Conservation (phyloP, 1,140 invertebrate species). For the Drosophila pseudoananassae region DNA sequence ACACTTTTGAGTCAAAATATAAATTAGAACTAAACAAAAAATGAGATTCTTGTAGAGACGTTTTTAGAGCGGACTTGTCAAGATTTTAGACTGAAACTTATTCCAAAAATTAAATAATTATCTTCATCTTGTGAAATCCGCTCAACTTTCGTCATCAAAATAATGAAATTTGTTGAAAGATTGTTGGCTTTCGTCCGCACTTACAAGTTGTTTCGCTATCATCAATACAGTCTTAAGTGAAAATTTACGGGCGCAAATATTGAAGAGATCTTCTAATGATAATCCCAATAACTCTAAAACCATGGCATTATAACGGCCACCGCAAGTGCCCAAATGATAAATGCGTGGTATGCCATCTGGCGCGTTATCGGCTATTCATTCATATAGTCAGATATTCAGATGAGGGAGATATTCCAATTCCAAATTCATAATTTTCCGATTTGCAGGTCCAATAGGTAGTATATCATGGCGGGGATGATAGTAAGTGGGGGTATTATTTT, state of each 20-base stretch:
- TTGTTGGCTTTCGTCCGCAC: constrained; percentile 30
- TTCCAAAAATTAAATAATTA: no score
- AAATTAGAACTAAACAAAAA: constrained; percentile 45
- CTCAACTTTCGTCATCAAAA: no score
- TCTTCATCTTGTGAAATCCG: no score
- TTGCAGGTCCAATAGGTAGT: not conserved
- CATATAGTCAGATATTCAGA: no score
- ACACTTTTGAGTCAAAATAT: constrained; percentile 65
- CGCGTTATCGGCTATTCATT: constrained; percentile 85
- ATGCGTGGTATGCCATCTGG: constrained; percentile 91
- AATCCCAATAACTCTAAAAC: constrained; percentile 92
- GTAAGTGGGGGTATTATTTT: constrained; percentile 13
- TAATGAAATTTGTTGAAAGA: no score
- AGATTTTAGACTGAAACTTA: not conserved
- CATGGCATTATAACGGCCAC: constrained; percentile 92
- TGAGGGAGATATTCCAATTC: constrained; percentile 13
- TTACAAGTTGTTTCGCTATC: constrained; percentile 89
- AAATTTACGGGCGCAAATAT: constrained; percentile 91
- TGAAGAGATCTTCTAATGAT: constrained; percentile 92
- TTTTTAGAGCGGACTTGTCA: constrained; percentile 16
- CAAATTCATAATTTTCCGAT: constrained; percentile 21
- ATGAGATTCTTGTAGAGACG: not conserved
- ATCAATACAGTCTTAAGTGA: constrained; percentile 92
- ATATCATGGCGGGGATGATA: constrained; percentile 35
- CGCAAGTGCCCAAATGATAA: constrained; percentile 94